A percentile compares a stretch with the other conserved stretches of the same genome.
Evolutionary conservation across 2,797 vertebrate species (phyloP).

Genomic region (Acipenser ruthenus): DNA sequence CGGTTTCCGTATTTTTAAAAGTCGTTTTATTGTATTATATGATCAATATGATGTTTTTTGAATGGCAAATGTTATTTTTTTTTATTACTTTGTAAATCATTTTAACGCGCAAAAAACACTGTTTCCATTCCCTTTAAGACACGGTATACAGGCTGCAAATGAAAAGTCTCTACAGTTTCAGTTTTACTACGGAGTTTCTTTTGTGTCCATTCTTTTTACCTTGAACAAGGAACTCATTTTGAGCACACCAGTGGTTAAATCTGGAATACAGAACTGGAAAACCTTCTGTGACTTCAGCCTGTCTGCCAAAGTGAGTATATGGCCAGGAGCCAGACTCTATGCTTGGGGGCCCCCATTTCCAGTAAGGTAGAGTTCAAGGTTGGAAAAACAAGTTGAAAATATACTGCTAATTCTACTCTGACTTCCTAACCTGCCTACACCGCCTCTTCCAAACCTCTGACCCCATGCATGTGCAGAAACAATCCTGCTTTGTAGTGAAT

Average conservation of each 20-base stretch:
- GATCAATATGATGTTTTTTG: no score
- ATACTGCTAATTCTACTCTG: background rate
- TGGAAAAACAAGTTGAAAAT: constrained; percentile 1
- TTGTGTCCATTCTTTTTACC: background rate
- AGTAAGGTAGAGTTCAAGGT: constrained; percentile 35
- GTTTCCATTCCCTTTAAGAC: no score
- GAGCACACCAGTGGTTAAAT: background rate
- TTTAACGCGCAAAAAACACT: no score
- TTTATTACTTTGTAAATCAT: no score
- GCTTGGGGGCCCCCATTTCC: constrained; percentile 31
- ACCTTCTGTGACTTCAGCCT: constrained; percentile 8
- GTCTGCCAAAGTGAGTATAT: constrained; percentile 24
- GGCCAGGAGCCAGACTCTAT: constrained; percentile 38
- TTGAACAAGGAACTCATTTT: background rate
- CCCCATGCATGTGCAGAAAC: constrained; percentile 2
- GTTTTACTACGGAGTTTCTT: no score
- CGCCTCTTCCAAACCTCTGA: background rate
- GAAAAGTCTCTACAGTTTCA: no score
- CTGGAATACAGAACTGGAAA: constrained; percentile 9
- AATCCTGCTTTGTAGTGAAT: no score
- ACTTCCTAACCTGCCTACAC: constrained; percentile 4
- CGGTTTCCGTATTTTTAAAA: no score
- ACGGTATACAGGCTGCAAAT: no score
- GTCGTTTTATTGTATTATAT: no score
- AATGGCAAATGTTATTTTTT: no score